Conservation (phyloP, 2,797 vertebrate species). For the Phalloptychus januarius region DNA sequence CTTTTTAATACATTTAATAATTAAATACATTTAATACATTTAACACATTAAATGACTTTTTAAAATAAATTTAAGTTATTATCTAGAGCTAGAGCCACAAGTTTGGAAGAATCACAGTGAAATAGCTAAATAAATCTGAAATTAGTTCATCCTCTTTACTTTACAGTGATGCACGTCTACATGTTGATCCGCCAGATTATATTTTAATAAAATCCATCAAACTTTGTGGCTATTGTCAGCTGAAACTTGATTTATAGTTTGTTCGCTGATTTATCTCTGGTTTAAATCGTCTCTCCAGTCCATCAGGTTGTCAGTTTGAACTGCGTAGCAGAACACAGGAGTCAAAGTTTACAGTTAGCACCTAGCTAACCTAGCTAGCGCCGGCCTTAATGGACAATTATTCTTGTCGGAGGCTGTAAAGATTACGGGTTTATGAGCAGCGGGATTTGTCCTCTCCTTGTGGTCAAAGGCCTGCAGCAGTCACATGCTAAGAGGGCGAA, state of each 20-base stretch:
- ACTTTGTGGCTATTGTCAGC: background rate
- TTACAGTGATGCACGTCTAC: background rate
- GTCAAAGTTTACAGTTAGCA: constrained; percentile 37
- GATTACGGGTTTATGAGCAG: constrained; percentile 60
- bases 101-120: background rate
- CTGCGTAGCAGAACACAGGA: constrained; percentile 19
- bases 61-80: no score
- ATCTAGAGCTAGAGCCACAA: no score
- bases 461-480: constrained; percentile 52
- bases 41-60: no score
- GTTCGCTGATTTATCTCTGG: constrained; percentile 21
- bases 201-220: background rate
- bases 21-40: no score
- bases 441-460: constrained; percentile 63
- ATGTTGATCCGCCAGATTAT: background rate
- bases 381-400: constrained; percentile 48
- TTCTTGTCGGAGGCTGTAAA: constrained; percentile 54
- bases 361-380: no score
- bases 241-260: constrained; percentile 21
- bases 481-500: constrained; percentile 42
- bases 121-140: background rate
- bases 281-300: constrained; percentile 31
- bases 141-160: background rate
- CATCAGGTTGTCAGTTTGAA: constrained; percentile 45
- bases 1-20: no score